These are phyloP conservation scores for Alcedo quadribrachys DNA, from an alignment of 2,797 vertebrate species.

Conservation along the genomic window DNA sequence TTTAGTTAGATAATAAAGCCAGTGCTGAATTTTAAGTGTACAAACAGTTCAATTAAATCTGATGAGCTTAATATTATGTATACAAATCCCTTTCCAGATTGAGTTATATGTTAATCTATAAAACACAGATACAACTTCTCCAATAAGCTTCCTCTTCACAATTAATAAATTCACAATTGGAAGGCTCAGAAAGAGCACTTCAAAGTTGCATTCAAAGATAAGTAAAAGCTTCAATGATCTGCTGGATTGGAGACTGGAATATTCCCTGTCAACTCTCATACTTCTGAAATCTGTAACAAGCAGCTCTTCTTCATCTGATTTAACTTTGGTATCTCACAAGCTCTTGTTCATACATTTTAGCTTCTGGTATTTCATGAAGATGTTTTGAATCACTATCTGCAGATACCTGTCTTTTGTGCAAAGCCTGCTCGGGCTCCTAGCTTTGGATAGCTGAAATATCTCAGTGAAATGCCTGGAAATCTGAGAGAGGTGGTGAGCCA, in stretches of 20 bases:
- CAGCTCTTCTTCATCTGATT: neutral
- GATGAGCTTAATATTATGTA: slow-evolving; percentile 20
- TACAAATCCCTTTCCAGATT: slow-evolving; percentile 46
- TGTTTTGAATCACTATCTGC: neutral
- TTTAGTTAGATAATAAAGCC: slow-evolving; percentile 38
- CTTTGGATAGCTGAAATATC: neutral
- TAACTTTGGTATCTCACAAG: neutral
- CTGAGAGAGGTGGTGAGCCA: fast-evolving
- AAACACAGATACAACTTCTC: neutral
- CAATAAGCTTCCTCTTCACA: slow-evolving; percentile 5
- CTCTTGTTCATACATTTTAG: neutral
- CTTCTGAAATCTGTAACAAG: neutral
- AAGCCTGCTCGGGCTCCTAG: neutral
- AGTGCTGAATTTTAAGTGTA: slow-evolving; percentile 50
- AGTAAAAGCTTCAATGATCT: neutral
- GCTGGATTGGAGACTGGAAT: neutral
- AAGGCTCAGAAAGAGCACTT: neutral
- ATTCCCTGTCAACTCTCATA: neutral
- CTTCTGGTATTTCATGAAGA: neutral
- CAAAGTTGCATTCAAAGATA: neutral
- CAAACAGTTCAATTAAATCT: neutral
- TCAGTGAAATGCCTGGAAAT: neutral
- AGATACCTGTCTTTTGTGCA: neutral
- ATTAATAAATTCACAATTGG: slow-evolving; percentile 4
- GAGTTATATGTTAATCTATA: neutral